Base-by-base conservation (phyloP, 2,888 invertebrate genomes). In the Xanthorhoe spadicearia region DNA sequence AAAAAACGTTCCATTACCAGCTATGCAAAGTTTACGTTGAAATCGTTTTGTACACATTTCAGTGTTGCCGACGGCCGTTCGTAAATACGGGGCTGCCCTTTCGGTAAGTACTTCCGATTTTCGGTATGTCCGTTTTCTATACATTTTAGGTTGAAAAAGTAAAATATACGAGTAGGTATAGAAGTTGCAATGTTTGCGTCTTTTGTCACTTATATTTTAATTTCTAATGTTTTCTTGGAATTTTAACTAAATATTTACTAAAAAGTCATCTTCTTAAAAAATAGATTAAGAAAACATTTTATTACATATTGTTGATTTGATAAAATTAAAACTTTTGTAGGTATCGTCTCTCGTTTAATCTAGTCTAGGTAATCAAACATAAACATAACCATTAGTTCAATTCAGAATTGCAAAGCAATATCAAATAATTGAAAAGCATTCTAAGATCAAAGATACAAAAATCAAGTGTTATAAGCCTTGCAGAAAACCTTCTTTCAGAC, bases 11-110 rank as follows among this genome's bases (percentile, higher is more conserved):
- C 70, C 74, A 77, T 76, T 76, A 73, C 71, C 55, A 60, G 57
- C 69, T 61, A 64, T 73, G 66, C 66, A 72, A 72, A 77, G 77
- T 78, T 78, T 75, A 74, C 73, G 76, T 74, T 77, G 74, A 78
- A 81, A 79, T 78, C 70, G 74, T 67, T 75, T 65, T 69, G 67
- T 75, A 66, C 65, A 72, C 77, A 74, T 69, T 78, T 76, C 64
- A 74, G 71, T 70, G 71, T 66, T 61, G 61, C 75, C 69, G 66
- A 65, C 71, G 66, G 59, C 73, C 67, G 74, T 71, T 73, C 74
- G 74, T 75, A 77, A 82, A 80, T 75, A 75, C 72, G 71, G 71
- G 70, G 38, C 51, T 56, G 38, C 19, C 38, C 48, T 49, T 49
- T 43, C 46, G 38, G 15, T n/a, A 6, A 28, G 15, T 50, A 50